Base-by-base conservation (phyloP, 2,797 vertebrate species). In the Avahi laniger region DNA sequence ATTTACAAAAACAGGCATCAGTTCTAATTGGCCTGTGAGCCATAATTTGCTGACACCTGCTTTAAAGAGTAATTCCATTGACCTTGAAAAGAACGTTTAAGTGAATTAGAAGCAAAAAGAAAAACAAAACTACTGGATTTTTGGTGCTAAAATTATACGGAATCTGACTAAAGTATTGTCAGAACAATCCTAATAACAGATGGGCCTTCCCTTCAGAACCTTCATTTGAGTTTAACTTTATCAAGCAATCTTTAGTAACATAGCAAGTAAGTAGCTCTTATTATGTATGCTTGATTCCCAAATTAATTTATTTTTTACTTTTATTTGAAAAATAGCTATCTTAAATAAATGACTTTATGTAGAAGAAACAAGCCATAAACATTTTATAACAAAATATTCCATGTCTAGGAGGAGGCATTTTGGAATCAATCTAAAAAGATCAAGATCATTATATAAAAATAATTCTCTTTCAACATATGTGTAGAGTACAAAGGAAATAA, bases 291-390 rank as follows among this genome's bases (percentile, higher is more conserved):
- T 91, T 69, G 0, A 93, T 48, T 80, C 24, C 43, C 15, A 89
- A 50, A 65, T 85, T 54, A 7, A 93, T 48, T 84, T 57, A 46
- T 41, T 91, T 96, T 89, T 73, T 9, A 84, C 26, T 83, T 96
- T 78, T 9, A 93, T 46, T 93, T 46, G 89, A 95, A 96, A 48
- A 7, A 26, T 41, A 78, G 17, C 11, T 24, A 88, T 10, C 75
- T 67, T 50, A 72, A 83, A 50, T 50, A 33, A 22, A 79, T 48
- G 2, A 43, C 5, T 33, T 80, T 70, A 76, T 14, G 43, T 8
- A 81, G 18, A 89, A 22, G 41, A 89, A 91, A 78, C 4, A 73
- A 59, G 15, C 43, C 41, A 93, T 33, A 1, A 24, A 30, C 48
- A 69, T 81, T 93, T 90, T 63, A 69, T 52, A 70, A 50, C 1